Evolutionary conservation across 2,113 vertebrate species (phyloP), one percentile per base, ranked within the genome.

Genomic region (Lamprologus lemairii): DNA sequence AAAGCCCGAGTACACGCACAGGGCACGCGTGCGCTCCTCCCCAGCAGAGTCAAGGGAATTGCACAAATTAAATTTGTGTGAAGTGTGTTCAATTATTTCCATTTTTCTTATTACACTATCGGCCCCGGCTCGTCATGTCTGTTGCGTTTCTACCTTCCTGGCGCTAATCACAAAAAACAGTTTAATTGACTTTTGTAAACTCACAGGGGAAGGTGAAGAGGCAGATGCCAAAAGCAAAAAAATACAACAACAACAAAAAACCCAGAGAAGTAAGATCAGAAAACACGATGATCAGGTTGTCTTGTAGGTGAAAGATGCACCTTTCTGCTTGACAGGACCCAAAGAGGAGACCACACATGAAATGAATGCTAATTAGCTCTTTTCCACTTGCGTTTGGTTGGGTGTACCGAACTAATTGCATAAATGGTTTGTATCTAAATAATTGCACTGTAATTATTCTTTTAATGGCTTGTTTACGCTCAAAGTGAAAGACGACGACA

Each of bases 61-160:
- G 83, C 63, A 78, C 90, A 91, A 95, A 96, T 95, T 94, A 94
- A 96, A 96, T 95, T 87, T 90, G 87, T 82, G 93, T 88, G 93
- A 94, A 93, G 92, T 92, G 91, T 91, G 93, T 92, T 94, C 92
- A 94, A 95, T 96, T 92, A 95, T 93, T 95, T 94, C 89, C 91
- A 90, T 92, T 95, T 93, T 88, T 90, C 90, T 87, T 90, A 88
- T 91, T 86, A 88, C 86, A 85, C 83, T 85, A 86, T 91, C 55
- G 14, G 86, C 53, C 89, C 80, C 31, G 51, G 84, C 86, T 90
- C 9, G 49, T 82, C 86, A 81, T 86, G 83, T 82, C 21, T 63
- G 84, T 82, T 87, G 63, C 71, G 26, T 84, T 84, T 84, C 84
- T 45, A 73, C 68, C 19, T 31, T 82, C 49, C 87, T 86, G 79